Evolutionary conservation across 2,113 vertebrate genomes (phyloP).

Genomic region (Caranx melampygus): DNA sequence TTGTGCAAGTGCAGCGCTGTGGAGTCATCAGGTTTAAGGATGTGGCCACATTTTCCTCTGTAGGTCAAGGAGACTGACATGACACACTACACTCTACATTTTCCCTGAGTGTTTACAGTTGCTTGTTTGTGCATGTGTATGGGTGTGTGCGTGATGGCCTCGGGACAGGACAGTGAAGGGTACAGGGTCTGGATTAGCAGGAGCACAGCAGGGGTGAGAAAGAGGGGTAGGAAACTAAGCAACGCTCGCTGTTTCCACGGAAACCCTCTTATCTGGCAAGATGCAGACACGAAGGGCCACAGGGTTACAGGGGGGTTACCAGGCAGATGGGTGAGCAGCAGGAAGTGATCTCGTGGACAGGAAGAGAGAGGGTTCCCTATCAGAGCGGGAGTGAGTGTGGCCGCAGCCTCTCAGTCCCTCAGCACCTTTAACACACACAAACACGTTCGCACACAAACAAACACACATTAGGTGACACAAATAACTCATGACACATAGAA

Average conservation of each 20-base stretch:
- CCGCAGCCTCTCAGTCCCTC: constrained; percentile 33
- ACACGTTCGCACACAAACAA: constrained; percentile 22
- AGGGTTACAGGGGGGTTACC: constrained; percentile 84
- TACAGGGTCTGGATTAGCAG: constrained; percentile 67
- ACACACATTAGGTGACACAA: constrained; percentile 73
- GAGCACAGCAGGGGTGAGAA: constrained; percentile 55
- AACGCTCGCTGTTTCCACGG: constrained; percentile 67
- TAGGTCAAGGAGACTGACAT: constrained; percentile 57
- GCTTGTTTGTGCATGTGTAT: constrained; percentile 20
- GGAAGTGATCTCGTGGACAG: constrained; percentile 83
- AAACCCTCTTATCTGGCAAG: constrained; percentile 79
- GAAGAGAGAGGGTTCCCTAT: constrained; percentile 72
- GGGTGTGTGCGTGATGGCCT: constrained; percentile 17
- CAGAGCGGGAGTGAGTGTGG: constrained; percentile 46
- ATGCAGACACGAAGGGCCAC: constrained; percentile 58
- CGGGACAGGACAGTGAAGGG: constrained; percentile 53
- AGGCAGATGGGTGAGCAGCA: constrained; percentile 87
- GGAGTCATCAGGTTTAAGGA: constrained; percentile 54
- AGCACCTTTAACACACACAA: constrained; percentile 37
- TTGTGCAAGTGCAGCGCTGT: background rate
- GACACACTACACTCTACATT: constrained; percentile 14
- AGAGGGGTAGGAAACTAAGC: constrained; percentile 52
- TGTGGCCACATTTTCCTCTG: constrained; percentile 4
- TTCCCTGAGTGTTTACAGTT: constrained; percentile 23
- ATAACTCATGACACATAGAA: constrained; percentile 76